Conservation (phyloP, 1,140 invertebrate species). For the Artemia franciscana region DNA sequence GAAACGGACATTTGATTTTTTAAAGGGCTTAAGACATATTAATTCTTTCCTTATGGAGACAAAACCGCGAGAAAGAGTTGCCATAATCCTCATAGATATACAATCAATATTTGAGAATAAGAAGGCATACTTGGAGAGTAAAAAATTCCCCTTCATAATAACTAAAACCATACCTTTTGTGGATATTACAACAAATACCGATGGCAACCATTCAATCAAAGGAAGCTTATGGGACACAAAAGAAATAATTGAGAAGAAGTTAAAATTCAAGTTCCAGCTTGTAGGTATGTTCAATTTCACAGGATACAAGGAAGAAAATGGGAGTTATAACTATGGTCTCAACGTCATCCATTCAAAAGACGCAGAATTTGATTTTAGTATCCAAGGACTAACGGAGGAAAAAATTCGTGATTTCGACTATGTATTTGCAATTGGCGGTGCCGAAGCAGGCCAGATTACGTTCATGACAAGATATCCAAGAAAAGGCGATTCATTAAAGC, state of each 20-base stretch:
- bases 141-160: no score
- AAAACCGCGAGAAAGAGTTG: no score
- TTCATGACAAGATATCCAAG: not conserved
- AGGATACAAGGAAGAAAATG: not conserved
- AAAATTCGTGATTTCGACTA: not conserved
- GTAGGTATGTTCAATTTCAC: not conserved
- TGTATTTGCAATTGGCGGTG: not conserved
- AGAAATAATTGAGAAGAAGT: not conserved
- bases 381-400: not conserved
- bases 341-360: not conserved
- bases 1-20: no score
- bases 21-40: no score
- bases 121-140: no score
- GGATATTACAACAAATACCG: not conserved
- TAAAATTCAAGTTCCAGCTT: not conserved
- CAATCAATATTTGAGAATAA: no score
- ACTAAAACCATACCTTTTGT: no score
- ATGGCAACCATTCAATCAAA: not conserved
- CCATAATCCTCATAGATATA: no score
- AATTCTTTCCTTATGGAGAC: no score
- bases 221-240: not conserved
- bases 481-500: not conserved
- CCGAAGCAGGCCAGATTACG: not conserved
- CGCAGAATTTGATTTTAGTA: not conserved
- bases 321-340: not conserved